Evolutionary conservation across 2,113 vertebrate species (phyloP), one percentile per base, ranked within the genome.

Genomic region (Mus pahari): DNA sequence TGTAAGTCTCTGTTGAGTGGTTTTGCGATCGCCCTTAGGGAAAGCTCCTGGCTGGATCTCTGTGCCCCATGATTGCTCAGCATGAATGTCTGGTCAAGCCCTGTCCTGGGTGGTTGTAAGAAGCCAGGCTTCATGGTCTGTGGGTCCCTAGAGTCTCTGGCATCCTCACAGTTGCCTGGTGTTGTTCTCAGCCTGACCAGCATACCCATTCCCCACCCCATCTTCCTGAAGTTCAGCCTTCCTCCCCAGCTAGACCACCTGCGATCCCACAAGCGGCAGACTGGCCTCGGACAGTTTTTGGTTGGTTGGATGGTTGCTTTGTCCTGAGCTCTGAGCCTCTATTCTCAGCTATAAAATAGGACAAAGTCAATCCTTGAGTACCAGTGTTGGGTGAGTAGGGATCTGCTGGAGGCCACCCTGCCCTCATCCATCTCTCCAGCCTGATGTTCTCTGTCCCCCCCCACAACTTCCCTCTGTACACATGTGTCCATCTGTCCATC

Each of bases 1-100:
- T 99, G 99, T 99, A 96, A 99, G 99, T 98, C 48, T 8, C 92
- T 62, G 33, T 11, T 0, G 0, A 11, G 1, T 31, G 39, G 4
- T 1, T 33, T 9, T 45, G 1, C 0, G 45, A 24, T 39, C 55
- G 19, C 1, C 1, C 81, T 16, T 14, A 17, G 55, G 60, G 42
- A 16, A 74, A 55, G 28, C 31, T n/a, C 42, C 17, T 7, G 45
- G n/a, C 24, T 5, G 50, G n/a, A 45, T 50, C 12, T 17, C 81
- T 71, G 22, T 53, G 33, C 14, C 75, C 55, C 28, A 7, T 12
- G 8, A 39, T 14, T 28, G 0, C 48, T 42, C 48, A 22, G 88
- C 31, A 31, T 64, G 74, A 55, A 19, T 0, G 0, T 78, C 48
- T 48, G 31, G 77, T 55, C 64, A 64, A 55, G 55, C 17, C 58